These are phyloP conservation scores for Sigmodon hispidus DNA, from an alignment of 2,113 vertebrate species.

Conservation along the genomic window DNA sequence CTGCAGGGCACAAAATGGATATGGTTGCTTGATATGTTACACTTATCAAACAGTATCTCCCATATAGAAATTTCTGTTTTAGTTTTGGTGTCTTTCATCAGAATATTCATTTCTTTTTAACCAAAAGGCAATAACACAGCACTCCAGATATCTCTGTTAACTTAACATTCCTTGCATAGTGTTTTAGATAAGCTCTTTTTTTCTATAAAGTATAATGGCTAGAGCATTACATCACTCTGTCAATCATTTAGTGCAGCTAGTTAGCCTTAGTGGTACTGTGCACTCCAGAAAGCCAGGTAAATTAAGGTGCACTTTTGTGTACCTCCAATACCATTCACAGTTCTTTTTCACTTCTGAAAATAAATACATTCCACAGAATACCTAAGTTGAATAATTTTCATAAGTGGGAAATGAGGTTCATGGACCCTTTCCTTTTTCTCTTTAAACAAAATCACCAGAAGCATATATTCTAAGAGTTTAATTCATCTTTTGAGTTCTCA, in stretches of 20 bases:
- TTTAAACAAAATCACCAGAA: constrained; percentile 49
- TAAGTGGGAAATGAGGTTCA: constrained; percentile 11
- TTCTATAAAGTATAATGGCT: constrained; percentile 57
- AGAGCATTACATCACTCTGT: constrained; percentile 53
- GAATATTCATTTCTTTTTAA: constrained; percentile 41
- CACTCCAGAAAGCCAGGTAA: constrained; percentile 55
- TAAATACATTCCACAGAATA: constrained; percentile 53
- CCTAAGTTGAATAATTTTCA: constrained; percentile 14
- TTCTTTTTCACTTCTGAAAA: constrained; percentile 36
- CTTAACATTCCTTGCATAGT: constrained; percentile 23
- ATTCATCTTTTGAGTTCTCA: background rate
- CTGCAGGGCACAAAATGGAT: background rate
- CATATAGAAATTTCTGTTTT: background rate
- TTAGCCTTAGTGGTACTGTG: constrained; percentile 40
- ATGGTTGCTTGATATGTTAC: constrained; percentile 20
- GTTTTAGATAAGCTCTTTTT: constrained; percentile 48
- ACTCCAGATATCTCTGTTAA: constrained; percentile 44
- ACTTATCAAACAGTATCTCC: constrained; percentile 28
- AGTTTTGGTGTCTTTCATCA: background rate
- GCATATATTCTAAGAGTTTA: constrained; percentile 3
- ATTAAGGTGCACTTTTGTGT: constrained; percentile 40
- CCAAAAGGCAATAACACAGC: constrained; percentile 46
- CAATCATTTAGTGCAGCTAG: constrained; percentile 26
- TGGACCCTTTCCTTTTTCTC: background rate
- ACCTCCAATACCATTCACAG: background rate